Conservation (phyloP, 2,888 invertebrate genomes). For the Caenorhabditis sp. region DNA sequence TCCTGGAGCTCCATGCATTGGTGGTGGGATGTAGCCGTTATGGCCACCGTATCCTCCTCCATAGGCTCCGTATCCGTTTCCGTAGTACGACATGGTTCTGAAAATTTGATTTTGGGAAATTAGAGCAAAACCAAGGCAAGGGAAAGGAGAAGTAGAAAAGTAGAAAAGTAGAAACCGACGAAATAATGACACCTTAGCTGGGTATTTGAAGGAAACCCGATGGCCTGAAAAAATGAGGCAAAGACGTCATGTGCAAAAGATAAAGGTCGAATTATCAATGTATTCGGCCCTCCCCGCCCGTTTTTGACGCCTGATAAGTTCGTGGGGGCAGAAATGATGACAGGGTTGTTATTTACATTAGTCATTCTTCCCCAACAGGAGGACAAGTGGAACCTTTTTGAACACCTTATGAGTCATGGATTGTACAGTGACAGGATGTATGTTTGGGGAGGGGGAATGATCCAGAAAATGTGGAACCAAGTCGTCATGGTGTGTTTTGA, state of each 20-base stretch:
- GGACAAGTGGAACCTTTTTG: too few species aligned
- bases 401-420: slow-evolving; percentile 5
- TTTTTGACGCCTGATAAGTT: slow-evolving; percentile 39
- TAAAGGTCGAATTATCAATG: slow-evolving; percentile 23
- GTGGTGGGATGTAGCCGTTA: slow-evolving; percentile 32
- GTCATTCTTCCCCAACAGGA: slow-evolving; percentile 26
- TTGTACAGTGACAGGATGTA: neutral
- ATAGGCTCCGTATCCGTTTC: slow-evolving; percentile 26
- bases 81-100: slow-evolving; percentile 41
- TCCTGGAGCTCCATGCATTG: slow-evolving; percentile 44
- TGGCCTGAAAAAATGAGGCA: neutral
- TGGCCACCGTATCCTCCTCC: slow-evolving; percentile 17
- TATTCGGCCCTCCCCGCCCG: slow-evolving; percentile 17
- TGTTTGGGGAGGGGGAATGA: slow-evolving; percentile 3
- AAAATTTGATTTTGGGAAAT: too few species aligned
- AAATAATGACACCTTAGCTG: neutral
- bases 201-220: slow-evolving; percentile 35
- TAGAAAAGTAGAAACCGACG: too few species aligned
- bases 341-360: slow-evolving; percentile 26
- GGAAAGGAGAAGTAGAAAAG: neutral
- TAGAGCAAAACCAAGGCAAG: neutral
- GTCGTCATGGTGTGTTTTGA: slow-evolving; percentile 13
- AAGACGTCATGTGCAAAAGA: slow-evolving; percentile 27
- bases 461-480: neutral
- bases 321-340: slow-evolving; percentile 10